Conservation (phyloP, 1,140 invertebrate species). For the Acromyrmex heyeri region DNA sequence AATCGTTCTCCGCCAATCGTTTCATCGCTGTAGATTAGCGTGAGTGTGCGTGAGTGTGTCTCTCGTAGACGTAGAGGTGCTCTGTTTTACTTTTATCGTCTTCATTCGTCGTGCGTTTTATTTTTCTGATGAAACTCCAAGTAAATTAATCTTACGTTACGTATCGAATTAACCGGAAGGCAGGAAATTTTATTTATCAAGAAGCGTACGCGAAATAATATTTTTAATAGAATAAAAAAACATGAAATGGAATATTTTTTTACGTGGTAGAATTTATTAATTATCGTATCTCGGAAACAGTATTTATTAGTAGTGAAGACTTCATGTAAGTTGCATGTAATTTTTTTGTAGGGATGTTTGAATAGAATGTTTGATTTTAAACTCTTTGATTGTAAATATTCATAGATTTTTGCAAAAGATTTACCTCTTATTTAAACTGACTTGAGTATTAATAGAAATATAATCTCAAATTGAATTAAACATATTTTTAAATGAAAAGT, state of each 20-base stretch:
- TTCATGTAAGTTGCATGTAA: slow-evolving; percentile 32
- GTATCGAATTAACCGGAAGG: background rate
- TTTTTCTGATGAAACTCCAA: slow-evolving; percentile 15
- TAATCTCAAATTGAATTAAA: background rate
- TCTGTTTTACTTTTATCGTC: slow-evolving; percentile 63
- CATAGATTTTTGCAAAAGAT: background rate
- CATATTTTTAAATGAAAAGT: slow-evolving; percentile 3
- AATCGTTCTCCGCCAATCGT: slow-evolving; percentile 57
- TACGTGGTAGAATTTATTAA: background rate
- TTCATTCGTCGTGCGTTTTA: slow-evolving; percentile 48
- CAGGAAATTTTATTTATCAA: background rate
- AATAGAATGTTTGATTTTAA: background rate
- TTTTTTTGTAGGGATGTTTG: slow-evolving; percentile 28
- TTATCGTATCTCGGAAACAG: background rate
- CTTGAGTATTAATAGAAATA: background rate
- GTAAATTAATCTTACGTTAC: background rate
- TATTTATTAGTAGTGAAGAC: slow-evolving; percentile 20
- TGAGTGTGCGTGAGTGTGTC: slow-evolving; percentile 44
- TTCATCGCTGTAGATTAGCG: slow-evolving; percentile 69
- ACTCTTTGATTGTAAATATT: background rate
- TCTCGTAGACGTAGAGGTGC: slow-evolving; percentile 66
- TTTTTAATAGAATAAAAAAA: background rate
- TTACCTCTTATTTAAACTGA: background rate
- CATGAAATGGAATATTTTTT: background rate
- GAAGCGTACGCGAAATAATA: background rate